These are phyloP conservation scores for Apocheima hispidaria DNA, from an alignment of 2,888 invertebrate species.

Conservation along the genomic window DNA sequence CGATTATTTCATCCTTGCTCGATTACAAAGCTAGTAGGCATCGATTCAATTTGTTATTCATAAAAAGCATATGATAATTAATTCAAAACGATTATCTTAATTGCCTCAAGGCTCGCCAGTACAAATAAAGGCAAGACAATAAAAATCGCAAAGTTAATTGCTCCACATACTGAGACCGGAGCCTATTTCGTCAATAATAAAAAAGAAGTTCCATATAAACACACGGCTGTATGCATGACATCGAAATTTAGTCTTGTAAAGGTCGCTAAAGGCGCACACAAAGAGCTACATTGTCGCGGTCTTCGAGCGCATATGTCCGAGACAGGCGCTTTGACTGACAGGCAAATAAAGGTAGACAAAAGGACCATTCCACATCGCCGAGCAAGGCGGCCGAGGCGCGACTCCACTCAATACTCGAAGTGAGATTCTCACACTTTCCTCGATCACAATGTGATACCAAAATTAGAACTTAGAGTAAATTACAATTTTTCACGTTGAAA, in stretches of 20 bases:
- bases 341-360: constrained; percentile 81
- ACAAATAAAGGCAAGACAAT: constrained; percentile 47
- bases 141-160: constrained; percentile 58
- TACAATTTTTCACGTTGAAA: constrained; percentile 48
- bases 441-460: constrained; percentile 46
- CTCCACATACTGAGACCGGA: constrained; percentile 43
- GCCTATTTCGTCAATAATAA: constrained; percentile 51
- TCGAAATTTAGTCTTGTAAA: constrained; percentile 76
- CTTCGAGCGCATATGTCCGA: constrained; percentile 68
- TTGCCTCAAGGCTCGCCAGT: constrained; percentile 39
- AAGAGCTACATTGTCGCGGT: constrained; percentile 76
- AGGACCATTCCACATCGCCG: constrained; percentile 51
- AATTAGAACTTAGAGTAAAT: constrained; percentile 51
- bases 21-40: constrained; percentile 42
- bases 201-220: constrained; percentile 65
- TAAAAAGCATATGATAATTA: constrained; percentile 42
- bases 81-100: constrained; percentile 46
- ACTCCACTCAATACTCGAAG: constrained; percentile 37
- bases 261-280: constrained; percentile 73
- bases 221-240: constrained; percentile 79
- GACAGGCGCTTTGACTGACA: constrained; percentile 77
- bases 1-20: constrained; percentile 44
- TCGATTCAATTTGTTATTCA: constrained; percentile 43
- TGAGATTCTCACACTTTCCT: constrained; percentile 71
- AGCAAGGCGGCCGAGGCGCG: constrained; percentile 28